These are phyloP conservation scores for Stenodera caucasica DNA, from an alignment of 2,888 invertebrate genomes.

Conservation along the genomic window DNA sequence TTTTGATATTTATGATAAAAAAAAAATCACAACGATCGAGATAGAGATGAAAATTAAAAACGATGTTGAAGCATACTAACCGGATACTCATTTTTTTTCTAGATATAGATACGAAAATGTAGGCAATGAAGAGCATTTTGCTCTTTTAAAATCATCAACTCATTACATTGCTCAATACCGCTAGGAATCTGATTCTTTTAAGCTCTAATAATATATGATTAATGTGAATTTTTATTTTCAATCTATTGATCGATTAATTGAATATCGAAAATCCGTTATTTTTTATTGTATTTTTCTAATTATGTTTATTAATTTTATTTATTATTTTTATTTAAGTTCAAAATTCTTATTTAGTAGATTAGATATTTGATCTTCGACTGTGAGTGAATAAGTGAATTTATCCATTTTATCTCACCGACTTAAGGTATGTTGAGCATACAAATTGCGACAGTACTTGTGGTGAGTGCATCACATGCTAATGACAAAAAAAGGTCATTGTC, in stretches of 20 bases:
- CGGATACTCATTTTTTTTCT: too few species aligned
- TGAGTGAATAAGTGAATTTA: slow-evolving; percentile 5
- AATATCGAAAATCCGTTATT: neutral
- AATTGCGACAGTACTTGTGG: slow-evolving; percentile 10
- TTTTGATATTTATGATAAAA: too few species aligned
- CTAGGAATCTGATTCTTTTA: neutral
- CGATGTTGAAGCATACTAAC: too few species aligned
- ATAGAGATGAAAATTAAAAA: too few species aligned
- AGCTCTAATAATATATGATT: neutral
- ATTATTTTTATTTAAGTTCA: neutral
- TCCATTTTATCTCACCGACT: slow-evolving; percentile 1
- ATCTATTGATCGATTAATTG: neutral
- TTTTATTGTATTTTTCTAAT: neutral
- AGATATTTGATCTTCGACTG: neutral
- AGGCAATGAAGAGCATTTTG: too few species aligned
- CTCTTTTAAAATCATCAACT: too few species aligned
- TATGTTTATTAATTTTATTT: neutral
- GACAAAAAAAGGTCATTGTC: slow-evolving; percentile 27
- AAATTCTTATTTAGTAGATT: too few species aligned
- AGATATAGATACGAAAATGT: too few species aligned
- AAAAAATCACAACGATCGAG: too few species aligned
- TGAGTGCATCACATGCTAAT: slow-evolving; percentile 22
- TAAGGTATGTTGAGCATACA: slow-evolving; percentile 13
- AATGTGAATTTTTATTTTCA: neutral
- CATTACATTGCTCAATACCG: neutral